These are phyloP conservation scores for Neogale vison DNA, from an alignment of 2,113 vertebrate genomes.

Conservation along the genomic window DNA sequence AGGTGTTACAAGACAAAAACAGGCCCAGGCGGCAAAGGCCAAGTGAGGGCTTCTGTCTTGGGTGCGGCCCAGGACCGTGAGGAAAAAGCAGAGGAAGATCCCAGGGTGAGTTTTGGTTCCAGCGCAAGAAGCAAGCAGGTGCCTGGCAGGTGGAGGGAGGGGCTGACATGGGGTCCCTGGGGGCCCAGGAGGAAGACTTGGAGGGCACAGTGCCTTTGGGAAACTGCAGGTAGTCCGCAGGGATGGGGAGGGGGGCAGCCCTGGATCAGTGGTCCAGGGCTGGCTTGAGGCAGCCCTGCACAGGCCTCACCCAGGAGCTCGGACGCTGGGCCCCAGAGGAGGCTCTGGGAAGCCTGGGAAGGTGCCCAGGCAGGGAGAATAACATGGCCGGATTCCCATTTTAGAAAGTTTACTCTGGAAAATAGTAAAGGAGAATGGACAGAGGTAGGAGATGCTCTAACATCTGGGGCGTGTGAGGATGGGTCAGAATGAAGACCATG, in stretches of 20 bases:
- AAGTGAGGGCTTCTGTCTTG: background rate
- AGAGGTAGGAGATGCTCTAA: background rate
- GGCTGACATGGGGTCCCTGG: no score
- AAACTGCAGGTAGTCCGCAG: background rate
- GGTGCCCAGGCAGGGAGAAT: background rate
- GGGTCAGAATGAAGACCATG: background rate
- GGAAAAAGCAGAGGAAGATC: background rate
- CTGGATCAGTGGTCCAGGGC: background rate
- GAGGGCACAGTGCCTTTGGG: background rate
- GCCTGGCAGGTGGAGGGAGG: background rate
- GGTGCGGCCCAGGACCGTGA: background rate
- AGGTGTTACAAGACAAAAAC: background rate
- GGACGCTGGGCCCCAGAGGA: background rate
- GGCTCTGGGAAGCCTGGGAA: background rate
- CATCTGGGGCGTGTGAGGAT: background rate
- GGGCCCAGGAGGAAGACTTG: background rate
- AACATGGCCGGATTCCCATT: background rate
- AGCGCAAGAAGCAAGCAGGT: background rate
- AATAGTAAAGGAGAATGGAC: background rate
- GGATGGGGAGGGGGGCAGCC: background rate
- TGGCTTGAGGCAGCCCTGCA: background rate
- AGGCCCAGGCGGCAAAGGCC: background rate
- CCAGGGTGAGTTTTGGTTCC: background rate
- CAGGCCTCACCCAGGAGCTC: background rate
- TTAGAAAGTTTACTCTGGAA: background rate